Conservation (phyloP, 2,797 vertebrate species). For the Limnodromus scolopaceus region DNA sequence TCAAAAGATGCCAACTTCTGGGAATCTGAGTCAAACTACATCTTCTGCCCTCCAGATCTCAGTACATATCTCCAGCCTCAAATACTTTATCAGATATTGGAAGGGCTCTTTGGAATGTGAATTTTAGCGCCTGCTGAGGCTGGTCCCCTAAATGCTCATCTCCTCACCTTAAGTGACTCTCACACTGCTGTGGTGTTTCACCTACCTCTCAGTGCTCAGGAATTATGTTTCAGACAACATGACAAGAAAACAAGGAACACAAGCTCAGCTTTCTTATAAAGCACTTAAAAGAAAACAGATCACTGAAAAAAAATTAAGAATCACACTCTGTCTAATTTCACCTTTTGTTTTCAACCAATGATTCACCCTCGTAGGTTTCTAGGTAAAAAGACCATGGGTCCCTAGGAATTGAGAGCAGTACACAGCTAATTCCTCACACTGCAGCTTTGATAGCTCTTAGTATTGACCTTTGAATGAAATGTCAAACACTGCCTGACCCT, state of each 20-base stretch:
- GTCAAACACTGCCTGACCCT: neutral
- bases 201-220: neutral
- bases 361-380: neutral
- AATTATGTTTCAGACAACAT: neutral
- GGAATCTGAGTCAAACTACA: neutral
- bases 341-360: neutral
- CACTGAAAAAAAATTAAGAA: neutral
- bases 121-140: neutral
- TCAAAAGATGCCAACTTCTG: neutral
- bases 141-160: neutral
- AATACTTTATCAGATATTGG: neutral
- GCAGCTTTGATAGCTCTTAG: neutral
- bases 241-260: neutral
- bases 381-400: neutral
- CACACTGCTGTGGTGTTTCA: neutral
- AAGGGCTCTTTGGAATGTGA: neutral
- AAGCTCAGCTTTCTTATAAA: neutral
- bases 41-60: neutral
- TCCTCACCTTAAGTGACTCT: neutral
- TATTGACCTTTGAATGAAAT: neutral
- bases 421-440: neutral
- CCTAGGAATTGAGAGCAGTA: neutral
- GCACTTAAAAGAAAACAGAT: neutral
- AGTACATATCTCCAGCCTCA: neutral
- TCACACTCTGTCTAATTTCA: neutral